Evolutionary conservation across 2,888 invertebrate genomes (phyloP), one percentile per base, ranked within the genome.

Genomic region (Noctua janthina): DNA sequence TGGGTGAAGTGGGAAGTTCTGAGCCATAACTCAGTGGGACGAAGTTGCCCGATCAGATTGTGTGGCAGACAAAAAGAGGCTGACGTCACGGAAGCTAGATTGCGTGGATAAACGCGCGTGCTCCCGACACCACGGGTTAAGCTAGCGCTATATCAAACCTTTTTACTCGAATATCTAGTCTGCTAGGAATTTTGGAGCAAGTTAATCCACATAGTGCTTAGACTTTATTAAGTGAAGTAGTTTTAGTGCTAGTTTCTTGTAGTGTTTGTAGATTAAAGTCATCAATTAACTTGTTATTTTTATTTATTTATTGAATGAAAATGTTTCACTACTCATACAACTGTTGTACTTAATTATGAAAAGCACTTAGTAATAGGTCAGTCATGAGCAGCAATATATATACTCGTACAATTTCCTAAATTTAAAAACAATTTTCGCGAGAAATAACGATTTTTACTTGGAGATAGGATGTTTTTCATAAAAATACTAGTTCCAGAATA

Each of bases 21-120:
- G 89, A 91, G 94, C 93, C 90, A 94, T 94, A 94, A 95, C 92
- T 95, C 92, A 95, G 90, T 90, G 88, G 87, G 88, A 90, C 88
- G 90, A 94, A 94, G 93, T 95, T 94, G 89, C 82, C 88, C 92
- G 93, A 95, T 95, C 94, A 94, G 95, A 95, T 95, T 93, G 95
- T 91, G 90, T 77, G 87, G 74, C 89, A 91, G 92, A 92, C 92
- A 93, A 93, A 94, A 94, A 93, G 92, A 90, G 91, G 90, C 90
- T 87, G 91, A 92, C 92, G 93, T 94, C 94, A 91, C 92, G 92
- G 91, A 92, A 91, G 91, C 91, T 92, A 93, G 93, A 95, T 93
- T 92, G 92, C 89, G 91, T 89, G 93, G 94, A 95, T 95, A 93
- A 94, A 91, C 93, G 92, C 91, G 91, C 93, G 91, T 92, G 92